Evolutionary conservation across 1,140 invertebrate genomes (phyloP).

Genomic region (Anoplophora glabripennis): DNA sequence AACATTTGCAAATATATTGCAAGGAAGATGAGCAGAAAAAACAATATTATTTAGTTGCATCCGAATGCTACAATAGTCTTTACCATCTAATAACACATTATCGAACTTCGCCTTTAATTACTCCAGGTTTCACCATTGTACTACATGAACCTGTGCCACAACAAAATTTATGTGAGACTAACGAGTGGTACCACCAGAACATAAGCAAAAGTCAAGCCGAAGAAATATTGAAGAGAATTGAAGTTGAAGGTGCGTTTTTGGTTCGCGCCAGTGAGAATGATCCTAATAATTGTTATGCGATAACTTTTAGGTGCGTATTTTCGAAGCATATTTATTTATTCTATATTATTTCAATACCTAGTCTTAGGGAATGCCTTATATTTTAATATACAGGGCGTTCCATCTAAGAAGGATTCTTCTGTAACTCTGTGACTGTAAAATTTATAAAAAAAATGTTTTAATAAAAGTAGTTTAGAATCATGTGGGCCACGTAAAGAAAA

Average conservation of each 20-base stretch:
- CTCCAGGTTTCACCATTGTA: conserved; percentile 84
- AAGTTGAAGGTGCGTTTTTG: conserved; percentile 87
- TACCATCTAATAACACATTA: conserved; percentile 93
- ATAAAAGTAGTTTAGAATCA: too few relatives aligned
- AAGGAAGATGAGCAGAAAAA: conserved; percentile 86
- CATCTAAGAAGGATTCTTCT: too few relatives aligned
- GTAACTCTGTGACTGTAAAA: too few relatives aligned
- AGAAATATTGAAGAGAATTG: conserved; percentile 77
- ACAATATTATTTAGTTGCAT: conserved; percentile 90
- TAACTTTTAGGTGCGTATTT: conserved; percentile 80
- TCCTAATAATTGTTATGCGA: conserved; percentile 81
- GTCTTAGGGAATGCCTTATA: too few relatives aligned
- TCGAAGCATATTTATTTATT: too few relatives aligned
- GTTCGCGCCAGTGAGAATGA: conserved; percentile 87
- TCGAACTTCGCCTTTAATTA: conserved; percentile 76
- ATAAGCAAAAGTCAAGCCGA: conserved; percentile 80
- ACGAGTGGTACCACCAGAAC: conserved; percentile 89
- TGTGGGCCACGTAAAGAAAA: too few relatives aligned
- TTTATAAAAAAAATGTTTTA: too few relatives aligned
- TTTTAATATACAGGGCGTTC: too few relatives aligned
- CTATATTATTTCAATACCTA: too few relatives aligned
- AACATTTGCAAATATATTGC: conserved; percentile 89
- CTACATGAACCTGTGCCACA: conserved; percentile 91
- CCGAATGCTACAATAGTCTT: conserved; percentile 86
- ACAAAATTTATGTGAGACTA: conserved; percentile 88